Evolutionary conservation across 2,888 invertebrate species (phyloP), one percentile per base, ranked within the genome.

Genomic region (Perizoma affinitatum): DNA sequence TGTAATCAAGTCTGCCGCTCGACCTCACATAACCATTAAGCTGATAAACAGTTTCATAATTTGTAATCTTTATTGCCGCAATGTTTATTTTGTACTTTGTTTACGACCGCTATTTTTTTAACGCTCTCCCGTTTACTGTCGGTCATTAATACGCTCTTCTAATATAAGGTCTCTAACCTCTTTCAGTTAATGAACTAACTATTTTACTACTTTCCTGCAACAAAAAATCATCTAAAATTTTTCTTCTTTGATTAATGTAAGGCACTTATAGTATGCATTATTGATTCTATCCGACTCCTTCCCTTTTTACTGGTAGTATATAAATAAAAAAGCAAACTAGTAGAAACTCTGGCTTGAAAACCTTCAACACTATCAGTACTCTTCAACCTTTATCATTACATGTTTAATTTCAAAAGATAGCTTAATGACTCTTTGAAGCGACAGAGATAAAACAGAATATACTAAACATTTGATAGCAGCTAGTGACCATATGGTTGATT

Each of bases 1-100:
- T 80, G 78, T 84, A 84, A 86, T 86, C 82, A 83, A 82, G 84
- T 82, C 79, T 75, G 73, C 82, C 82, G 79, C 77, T 72, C 70
- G 68, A 75, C 70, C 78, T 74, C 73, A 75, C 72, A 74, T 74
- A 75, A 79, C 79, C 78, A 83, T 83, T 84, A 83, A 82, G 75
- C 76, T 79, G 80, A 83, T 80, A 80, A 80, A 85, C 78, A 69
- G 76, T 81, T 80, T 78, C 81, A 82, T 84, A 84, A 80, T 79
- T 69, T 80, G 78, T 73, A 79, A 80, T 79, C 73, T 80, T 74
- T 75, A 78, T 67, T 74, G 70, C 74, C 63, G 47, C 66, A 58
- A 61, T 71, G 68, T 75, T 73, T 70, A 68, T 72, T 74, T 78
- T 76, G 80, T 78, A 73, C 70, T 70, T 72, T 76, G 74, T 78